Conservation (phyloP, 2,113 vertebrate species). For the Pelecanoides urinatrix region DNA sequence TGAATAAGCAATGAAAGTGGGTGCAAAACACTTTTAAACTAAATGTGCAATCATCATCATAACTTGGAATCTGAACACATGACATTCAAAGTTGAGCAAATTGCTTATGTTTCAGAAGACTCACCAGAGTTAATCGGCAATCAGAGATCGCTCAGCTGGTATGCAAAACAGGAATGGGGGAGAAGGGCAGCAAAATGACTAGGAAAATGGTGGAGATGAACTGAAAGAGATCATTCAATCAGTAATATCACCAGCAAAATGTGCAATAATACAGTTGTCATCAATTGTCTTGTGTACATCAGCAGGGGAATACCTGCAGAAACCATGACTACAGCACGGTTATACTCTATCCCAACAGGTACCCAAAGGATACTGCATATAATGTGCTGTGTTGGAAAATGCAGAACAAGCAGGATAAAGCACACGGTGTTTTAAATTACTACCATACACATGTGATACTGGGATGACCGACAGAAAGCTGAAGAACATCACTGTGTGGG, state of each 20-base stretch:
- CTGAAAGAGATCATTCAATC: neutral
- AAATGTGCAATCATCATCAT: conserved; percentile 40
- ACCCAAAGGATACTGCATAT: neutral
- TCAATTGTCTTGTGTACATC: neutral
- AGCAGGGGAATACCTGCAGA: neutral
- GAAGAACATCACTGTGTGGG: neutral
- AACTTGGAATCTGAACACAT: conserved; percentile 23
- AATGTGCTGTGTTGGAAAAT: neutral
- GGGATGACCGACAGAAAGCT: neutral
- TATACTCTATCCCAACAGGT: neutral
- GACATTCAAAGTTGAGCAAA: conserved; percentile 46
- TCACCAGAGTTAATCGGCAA: conserved; percentile 16
- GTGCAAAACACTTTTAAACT: conserved; percentile 44
- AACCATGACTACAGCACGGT: neutral
- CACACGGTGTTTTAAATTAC: neutral
- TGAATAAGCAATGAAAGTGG: conserved; percentile 46
- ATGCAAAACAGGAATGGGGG: neutral
- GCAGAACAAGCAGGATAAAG: neutral
- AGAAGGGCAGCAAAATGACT: neutral
- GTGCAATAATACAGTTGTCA: neutral
- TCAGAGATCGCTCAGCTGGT: neutral
- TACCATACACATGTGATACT: neutral
- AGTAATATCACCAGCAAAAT: neutral
- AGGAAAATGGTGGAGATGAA: neutral
- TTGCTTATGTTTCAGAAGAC: conserved; percentile 18